Percentiles rank a stretch among this genome's conserved stretches.
These are phyloP conservation scores for Neoscelio sp. DNA, from an alignment of 2,888 invertebrate species.

Conservation along the genomic window DNA sequence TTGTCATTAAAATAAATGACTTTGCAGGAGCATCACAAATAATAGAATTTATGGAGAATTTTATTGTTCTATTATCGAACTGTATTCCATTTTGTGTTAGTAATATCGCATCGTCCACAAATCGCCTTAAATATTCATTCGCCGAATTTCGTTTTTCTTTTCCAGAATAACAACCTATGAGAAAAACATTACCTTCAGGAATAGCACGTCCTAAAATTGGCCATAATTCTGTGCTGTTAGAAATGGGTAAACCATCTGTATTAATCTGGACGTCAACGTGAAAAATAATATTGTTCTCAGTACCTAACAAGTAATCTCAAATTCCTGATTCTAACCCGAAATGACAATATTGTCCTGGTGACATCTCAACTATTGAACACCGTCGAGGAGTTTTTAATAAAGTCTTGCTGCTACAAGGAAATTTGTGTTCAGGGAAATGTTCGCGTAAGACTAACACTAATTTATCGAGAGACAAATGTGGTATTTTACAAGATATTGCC, in stretches of 20 bases:
- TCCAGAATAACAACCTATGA: constrained; percentile 37
- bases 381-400: constrained; percentile 8
- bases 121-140: constrained; percentile 19
- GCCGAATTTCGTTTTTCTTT: constrained; percentile 35
- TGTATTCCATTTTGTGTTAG: not conserved
- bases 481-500: not conserved
- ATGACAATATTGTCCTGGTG: constrained; percentile 1
- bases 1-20: constrained; percentile 47
- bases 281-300: not conserved
- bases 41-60: constrained; percentile 26
- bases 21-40: constrained; percentile 57
- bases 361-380: not conserved
- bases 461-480: not conserved
- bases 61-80: not conserved
- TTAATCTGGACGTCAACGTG: not conserved
- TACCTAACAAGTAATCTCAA: not conserved
- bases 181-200: constrained; percentile 12
- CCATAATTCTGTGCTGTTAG: constrained; percentile 16
- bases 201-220: constrained; percentile 43
- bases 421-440: not conserved
- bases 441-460: not conserved
- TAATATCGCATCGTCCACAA: not conserved
- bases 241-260: constrained; percentile 3
- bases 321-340: not conserved
- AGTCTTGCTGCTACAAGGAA: constrained; percentile 12